Evolutionary conservation across 2,113 vertebrate species (phyloP).

Genomic region (Lasiurus cinereus): DNA sequence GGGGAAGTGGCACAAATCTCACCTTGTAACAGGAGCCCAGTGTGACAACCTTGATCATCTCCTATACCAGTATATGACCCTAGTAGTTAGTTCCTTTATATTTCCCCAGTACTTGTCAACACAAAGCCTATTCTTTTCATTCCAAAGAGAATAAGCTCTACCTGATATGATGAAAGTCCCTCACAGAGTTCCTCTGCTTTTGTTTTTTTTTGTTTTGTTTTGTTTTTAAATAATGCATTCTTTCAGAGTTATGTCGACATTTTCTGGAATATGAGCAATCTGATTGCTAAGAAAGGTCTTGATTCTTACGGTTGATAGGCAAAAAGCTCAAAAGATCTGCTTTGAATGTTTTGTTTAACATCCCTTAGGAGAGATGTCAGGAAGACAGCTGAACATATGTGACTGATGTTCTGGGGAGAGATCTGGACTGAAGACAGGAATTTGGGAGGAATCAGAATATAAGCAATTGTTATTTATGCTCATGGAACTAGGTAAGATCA

Average conservation of each 20-base stretch:
- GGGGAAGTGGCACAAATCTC: background rate
- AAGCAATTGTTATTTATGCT: background rate
- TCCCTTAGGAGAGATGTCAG: background rate
- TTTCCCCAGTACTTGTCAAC: background rate
- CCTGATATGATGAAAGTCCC: background rate
- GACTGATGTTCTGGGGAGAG: background rate
- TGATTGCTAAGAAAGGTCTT: background rate
- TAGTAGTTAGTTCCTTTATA: background rate
- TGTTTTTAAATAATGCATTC: background rate
- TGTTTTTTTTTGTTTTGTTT: too few relatives aligned
- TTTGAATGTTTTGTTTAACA: background rate
- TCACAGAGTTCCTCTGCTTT: background rate
- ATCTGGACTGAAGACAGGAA: background rate
- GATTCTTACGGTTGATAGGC: background rate
- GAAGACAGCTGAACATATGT: background rate
- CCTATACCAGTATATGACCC: background rate
- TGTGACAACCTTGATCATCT: accelerated
- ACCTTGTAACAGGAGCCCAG: background rate
- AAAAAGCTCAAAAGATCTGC: background rate
- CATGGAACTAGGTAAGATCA: background rate
- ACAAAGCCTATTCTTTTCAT: background rate
- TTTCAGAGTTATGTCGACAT: background rate
- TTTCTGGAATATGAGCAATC: background rate
- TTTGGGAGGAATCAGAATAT: background rate
- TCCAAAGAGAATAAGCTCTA: background rate